phyloP scores from a whole-genome alignment of 2,888 invertebrate species.

The Helicoverpa assulta region DNA sequence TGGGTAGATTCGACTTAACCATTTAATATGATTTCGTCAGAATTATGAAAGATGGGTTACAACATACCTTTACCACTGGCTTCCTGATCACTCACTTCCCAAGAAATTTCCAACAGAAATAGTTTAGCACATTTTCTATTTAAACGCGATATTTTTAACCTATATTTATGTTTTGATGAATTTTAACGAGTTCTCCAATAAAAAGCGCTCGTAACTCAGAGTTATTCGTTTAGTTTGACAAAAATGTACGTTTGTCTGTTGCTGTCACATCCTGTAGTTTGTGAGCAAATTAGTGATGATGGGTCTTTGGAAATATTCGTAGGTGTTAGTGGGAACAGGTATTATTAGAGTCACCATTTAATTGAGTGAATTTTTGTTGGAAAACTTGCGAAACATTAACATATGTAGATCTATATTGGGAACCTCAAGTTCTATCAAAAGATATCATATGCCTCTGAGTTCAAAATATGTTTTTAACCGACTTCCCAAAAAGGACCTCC shows the following conservation, averaged over 20 bases:
- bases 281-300: constrained; percentile 55
- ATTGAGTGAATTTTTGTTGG: no score
- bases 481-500: no score
- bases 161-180: constrained; percentile 49
- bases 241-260: constrained; percentile 43
- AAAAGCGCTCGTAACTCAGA: constrained; percentile 55
- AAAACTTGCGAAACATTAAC: no score
- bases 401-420: no score
- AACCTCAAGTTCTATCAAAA: no score
- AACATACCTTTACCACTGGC: background rate
- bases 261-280: constrained; percentile 54
- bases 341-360: background rate
- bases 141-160: constrained; percentile 54
- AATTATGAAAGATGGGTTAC: background rate
- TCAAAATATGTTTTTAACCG: no score
- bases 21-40: no score
- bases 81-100: constrained; percentile 24
- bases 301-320: constrained; percentile 46
- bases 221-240: constrained; percentile 55
- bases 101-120: constrained; percentile 23
- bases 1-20: no score
- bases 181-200: constrained; percentile 57
- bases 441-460: no score
- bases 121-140: constrained; percentile 29
- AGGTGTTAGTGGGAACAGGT: constrained; percentile 29